These are phyloP conservation scores for Drosophila prostipennis DNA, from an alignment of 2,888 invertebrate species.

Conservation along the genomic window DNA sequence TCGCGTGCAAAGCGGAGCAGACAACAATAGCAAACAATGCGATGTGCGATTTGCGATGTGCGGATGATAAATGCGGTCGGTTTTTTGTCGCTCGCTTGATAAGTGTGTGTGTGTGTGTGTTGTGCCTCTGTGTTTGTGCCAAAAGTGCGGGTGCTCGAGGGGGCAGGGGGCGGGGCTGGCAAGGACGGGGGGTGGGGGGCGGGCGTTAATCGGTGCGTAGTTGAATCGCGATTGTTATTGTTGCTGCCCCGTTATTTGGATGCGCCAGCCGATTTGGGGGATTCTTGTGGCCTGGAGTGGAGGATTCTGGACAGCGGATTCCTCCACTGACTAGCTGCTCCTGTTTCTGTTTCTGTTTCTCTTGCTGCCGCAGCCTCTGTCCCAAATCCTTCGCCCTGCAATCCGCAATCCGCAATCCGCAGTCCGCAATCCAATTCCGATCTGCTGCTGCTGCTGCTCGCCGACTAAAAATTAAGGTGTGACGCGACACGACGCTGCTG, in stretches of 20 bases:
- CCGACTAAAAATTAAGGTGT: conserved; percentile 47
- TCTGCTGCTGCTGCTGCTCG: conserved; percentile 19
- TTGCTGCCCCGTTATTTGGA: conserved; percentile 15
- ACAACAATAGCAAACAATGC: conserved; percentile 75
- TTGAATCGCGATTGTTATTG: conserved; percentile 45
- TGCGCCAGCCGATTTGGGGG: conserved; percentile 3
- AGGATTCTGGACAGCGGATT: background rate
- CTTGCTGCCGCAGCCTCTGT: no score
- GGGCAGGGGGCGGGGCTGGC: conserved; percentile 1
- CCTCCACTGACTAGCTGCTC: background rate
- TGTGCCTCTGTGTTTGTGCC: conserved; percentile 6
- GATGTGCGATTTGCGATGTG: conserved; percentile 23
- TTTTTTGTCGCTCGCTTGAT: conserved; percentile 57
- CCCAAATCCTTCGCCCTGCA: no score
- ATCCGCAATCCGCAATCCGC: no score
- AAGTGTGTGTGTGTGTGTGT: conserved; percentile 48
- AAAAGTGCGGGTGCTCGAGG: conserved; percentile 5
- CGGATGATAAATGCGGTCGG: conserved; percentile 50
- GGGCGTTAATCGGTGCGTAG: conserved; percentile 45
- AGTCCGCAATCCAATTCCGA: background rate
- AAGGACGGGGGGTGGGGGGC: conserved; percentile 20
- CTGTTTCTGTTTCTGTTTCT: background rate
- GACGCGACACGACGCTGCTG: conserved; percentile 34
- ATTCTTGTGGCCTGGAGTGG: no score
- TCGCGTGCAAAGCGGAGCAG: conserved; percentile 53